Conservation (phyloP, 2,797 vertebrate species). For the Toxotes lorentzi region DNA sequence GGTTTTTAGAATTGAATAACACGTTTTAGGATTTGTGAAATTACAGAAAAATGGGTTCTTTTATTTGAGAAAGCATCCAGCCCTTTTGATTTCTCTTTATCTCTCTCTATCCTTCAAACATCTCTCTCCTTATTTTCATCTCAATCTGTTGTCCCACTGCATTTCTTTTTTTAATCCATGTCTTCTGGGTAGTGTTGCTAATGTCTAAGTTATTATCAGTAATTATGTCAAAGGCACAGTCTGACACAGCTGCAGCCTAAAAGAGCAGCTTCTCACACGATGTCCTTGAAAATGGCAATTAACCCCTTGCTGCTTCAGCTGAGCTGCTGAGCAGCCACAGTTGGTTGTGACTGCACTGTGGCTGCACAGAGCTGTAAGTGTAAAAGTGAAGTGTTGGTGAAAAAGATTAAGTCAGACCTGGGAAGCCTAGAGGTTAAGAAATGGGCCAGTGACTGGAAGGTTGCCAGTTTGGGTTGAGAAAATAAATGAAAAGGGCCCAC, state of each 20-base stretch:
- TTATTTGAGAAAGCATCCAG: not conserved
- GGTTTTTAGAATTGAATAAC: slow-evolving; percentile 1
- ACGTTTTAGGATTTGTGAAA: not conserved
- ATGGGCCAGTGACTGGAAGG: slow-evolving; percentile 42
- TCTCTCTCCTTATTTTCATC: not conserved
- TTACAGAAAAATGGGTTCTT: not conserved
- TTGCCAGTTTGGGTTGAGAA: slow-evolving; percentile 54
- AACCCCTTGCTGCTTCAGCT: slow-evolving; percentile 48
- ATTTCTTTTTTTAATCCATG: not conserved
- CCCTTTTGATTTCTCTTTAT: not conserved
- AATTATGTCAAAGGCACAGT: slow-evolving; percentile 36
- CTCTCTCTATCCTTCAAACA: not conserved
- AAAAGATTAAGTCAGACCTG: slow-evolving; percentile 38
- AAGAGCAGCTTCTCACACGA: slow-evolving; percentile 36
- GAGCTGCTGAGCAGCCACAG: slow-evolving; percentile 34
- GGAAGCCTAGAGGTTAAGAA: slow-evolving; percentile 45
- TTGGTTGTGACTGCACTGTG: slow-evolving; percentile 12
- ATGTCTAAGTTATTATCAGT: slow-evolving; percentile 21
- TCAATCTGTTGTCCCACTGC: not conserved
- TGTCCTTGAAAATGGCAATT: slow-evolving; percentile 61
- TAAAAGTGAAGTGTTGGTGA: slow-evolving; percentile 31
- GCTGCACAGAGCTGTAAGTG: slow-evolving; percentile 16
- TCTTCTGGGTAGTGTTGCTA: not conserved
- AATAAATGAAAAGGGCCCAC: slow-evolving; percentile 50
- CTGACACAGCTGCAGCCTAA: slow-evolving; percentile 20